phyloP scores from a whole-genome alignment of 2,888 invertebrate species.

The Ormyrus pomaceus region DNA sequence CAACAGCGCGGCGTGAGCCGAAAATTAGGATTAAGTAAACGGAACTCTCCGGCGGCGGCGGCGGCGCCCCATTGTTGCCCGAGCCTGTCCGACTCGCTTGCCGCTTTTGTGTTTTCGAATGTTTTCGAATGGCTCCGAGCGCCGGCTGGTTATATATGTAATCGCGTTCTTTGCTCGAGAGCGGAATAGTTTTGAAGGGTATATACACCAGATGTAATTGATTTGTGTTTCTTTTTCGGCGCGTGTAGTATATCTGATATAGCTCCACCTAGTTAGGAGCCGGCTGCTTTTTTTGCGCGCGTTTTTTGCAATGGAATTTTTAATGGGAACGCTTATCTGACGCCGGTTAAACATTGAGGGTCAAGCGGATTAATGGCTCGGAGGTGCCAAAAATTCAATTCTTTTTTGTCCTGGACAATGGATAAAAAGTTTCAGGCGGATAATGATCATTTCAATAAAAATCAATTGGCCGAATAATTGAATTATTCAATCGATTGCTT shows the following conservation, averaged over 20 bases:
- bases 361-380: too few relatives aligned
- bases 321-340: neutral
- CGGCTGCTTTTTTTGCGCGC: neutral
- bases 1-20: slow-evolving; percentile 38
- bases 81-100: neutral
- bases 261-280: neutral
- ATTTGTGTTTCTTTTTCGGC: slow-evolving; percentile 4
- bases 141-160: neutral
- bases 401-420: too few relatives aligned
- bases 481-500: too few relatives aligned
- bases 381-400: too few relatives aligned
- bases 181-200: slow-evolving; percentile 15
- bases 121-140: neutral
- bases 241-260: neutral
- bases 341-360: too few relatives aligned
- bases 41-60: slow-evolving; percentile 27
- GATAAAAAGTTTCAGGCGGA: too few relatives aligned
- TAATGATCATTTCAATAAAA: too few relatives aligned
- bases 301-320: neutral
- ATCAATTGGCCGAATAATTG: too few relatives aligned
- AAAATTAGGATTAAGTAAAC: slow-evolving; percentile 53
- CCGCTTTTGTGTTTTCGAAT: neutral
- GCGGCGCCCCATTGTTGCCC: slow-evolving; percentile 21
- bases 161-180: too few relatives aligned
- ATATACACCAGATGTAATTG: slow-evolving; percentile 16